A percentile compares a stretch with the other conserved stretches of the same genome.
Evolutionary conservation across 2,113 vertebrate genomes (phyloP).

Genomic region (Dicentrarchus labrax): DNA sequence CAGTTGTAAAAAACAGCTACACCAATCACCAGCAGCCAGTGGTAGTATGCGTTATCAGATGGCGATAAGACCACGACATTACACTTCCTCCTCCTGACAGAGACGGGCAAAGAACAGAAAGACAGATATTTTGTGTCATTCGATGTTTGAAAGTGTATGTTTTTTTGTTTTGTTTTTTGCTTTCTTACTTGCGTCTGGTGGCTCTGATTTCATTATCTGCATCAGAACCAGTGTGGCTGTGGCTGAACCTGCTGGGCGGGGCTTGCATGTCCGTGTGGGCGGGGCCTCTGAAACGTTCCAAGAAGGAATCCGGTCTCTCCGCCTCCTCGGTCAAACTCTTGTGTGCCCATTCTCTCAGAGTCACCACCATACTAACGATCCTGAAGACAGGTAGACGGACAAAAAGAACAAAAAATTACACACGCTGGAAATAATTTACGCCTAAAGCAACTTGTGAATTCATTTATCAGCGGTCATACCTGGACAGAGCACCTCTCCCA

Average conservation of each 20-base stretch:
- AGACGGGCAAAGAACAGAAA: background rate
- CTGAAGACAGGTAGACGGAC: conserved; percentile 67
- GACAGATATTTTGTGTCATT: background rate
- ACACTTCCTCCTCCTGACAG: conserved; percentile 81
- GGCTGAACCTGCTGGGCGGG: conserved; percentile 81
- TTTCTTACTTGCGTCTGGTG: conserved; percentile 70
- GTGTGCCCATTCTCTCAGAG: conserved; percentile 93
- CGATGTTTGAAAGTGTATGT: background rate
- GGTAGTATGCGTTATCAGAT: conserved; percentile 91
- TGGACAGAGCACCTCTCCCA: conserved; percentile 85
- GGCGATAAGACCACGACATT: conserved; percentile 88
- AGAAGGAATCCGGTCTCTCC: conserved; percentile 91
- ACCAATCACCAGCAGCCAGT: conserved; percentile 92
- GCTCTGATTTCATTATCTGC: conserved; percentile 58
- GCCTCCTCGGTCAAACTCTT: conserved; percentile 89
- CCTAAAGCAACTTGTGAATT: background rate
- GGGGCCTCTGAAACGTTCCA: conserved; percentile 92
- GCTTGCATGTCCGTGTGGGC: conserved; percentile 82
- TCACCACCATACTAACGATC: conserved; percentile 88
- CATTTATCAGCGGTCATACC: conserved; percentile 72
- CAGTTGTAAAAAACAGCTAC: conserved; percentile 93
- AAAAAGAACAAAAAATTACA: background rate
- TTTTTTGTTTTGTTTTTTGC: background rate
- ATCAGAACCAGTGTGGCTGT: conserved; percentile 69
- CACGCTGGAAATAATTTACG: background rate